Percentiles rank a stretch among this genome's conserved stretches.
Conservation (phyloP, 2,113 vertebrate species). For the Caranx ignobilis region DNA sequence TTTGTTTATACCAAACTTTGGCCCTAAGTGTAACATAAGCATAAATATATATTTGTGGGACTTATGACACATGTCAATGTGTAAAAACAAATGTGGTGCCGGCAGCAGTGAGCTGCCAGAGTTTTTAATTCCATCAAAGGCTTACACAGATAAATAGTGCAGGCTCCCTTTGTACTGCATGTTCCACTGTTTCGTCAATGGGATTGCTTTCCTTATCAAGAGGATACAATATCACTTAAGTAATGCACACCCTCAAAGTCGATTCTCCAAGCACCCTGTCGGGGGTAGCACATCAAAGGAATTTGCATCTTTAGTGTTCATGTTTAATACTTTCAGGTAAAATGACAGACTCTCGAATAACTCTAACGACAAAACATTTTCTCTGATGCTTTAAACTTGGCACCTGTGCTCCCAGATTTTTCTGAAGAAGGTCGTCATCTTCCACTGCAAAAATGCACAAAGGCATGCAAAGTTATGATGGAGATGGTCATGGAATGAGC, state of each 20-base stretch:
- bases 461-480: background rate
- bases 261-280: slow-evolving; percentile 63
- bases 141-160: slow-evolving; percentile 74
- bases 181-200: slow-evolving; percentile 70
- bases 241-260: slow-evolving; percentile 76
- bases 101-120: slow-evolving; percentile 65
- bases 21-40: slow-evolving; percentile 60
- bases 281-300: slow-evolving; percentile 78
- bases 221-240: slow-evolving; percentile 80
- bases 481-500: background rate
- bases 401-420: background rate
- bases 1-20: slow-evolving; percentile 64
- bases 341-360: slow-evolving; percentile 68
- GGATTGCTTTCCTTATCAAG: slow-evolving; percentile 79
- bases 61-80: slow-evolving; percentile 73
- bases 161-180: slow-evolving; percentile 73
- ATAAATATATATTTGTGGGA: slow-evolving; percentile 65
- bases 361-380: slow-evolving; percentile 60
- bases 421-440: background rate
- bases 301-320: slow-evolving; percentile 62
- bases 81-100: slow-evolving; percentile 65
- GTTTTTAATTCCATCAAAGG: slow-evolving; percentile 84
- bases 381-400: slow-evolving; percentile 47
- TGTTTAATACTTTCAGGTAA: slow-evolving; percentile 74
- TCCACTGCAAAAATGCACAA: slow-evolving; percentile 19